A percentile compares a stretch with the other conserved stretches of the same genome.
These are phyloP conservation scores for Emydura subglobosa DNA, from an alignment of 2,113 vertebrate genomes.

Conservation along the genomic window DNA sequence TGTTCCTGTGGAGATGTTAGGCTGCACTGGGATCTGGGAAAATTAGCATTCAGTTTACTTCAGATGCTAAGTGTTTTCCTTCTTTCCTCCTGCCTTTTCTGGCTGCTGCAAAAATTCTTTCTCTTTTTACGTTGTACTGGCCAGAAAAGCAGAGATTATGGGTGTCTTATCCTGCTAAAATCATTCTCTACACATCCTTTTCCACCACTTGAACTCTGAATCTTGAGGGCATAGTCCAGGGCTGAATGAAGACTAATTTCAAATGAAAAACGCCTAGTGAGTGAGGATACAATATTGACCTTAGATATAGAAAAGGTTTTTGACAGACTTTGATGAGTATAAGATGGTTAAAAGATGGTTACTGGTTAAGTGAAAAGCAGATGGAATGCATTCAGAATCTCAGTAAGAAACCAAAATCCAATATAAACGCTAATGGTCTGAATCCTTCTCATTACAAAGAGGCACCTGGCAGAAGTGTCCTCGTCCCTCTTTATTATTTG, in stretches of 20 bases:
- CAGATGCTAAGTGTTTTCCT: background rate
- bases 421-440: conserved; percentile 32
- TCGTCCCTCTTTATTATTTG: conserved; percentile 1
- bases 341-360: background rate
- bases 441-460: conserved; percentile 42
- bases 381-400: conserved; percentile 21
- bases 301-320: background rate
- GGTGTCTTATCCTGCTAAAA: background rate
- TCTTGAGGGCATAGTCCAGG: background rate
- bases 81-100: background rate
- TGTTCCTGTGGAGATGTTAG: background rate
- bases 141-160: background rate
- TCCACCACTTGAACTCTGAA: background rate
- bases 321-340: background rate
- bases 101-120: background rate
- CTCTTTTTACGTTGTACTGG: too few relatives aligned
- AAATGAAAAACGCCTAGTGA: background rate
- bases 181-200: background rate
- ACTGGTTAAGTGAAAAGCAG: background rate
- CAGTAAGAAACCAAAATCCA: conserved; percentile 31
- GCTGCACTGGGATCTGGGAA: background rate
- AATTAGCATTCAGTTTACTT: background rate
- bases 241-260: background rate
- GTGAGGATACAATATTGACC: background rate
- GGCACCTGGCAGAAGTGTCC: conserved; percentile 29